Evolutionary conservation across 2,797 vertebrate genomes (phyloP).

Genomic region (Gorsachius magnificus): DNA sequence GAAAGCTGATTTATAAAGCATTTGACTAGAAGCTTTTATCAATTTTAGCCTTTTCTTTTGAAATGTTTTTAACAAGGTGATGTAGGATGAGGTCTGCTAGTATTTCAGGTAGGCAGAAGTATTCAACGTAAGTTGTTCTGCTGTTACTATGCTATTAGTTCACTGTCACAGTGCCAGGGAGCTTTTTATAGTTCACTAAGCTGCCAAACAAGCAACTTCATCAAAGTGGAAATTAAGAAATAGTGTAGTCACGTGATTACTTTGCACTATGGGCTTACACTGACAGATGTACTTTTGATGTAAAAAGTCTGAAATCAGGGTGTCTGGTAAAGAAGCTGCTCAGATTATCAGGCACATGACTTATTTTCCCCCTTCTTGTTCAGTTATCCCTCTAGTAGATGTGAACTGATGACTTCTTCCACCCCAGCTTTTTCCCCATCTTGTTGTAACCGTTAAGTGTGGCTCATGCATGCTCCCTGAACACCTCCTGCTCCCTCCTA

Average conservation of each 20-base stretch:
- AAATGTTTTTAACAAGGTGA: background rate
- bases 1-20: background rate
- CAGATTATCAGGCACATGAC: background rate
- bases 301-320: background rate
- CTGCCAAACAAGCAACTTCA: background rate
- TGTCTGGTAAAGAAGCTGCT: background rate
- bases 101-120: background rate
- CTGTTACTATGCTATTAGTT: background rate
- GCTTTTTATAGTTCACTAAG: background rate
- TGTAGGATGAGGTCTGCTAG: background rate
- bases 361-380: background rate
- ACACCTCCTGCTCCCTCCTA: background rate
- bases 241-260: background rate
- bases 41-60: background rate
- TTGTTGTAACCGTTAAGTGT: background rate
- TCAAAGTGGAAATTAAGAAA: background rate
- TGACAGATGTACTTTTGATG: background rate
- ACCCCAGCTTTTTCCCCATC: background rate
- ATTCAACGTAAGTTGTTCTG: background rate
- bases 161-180: background rate
- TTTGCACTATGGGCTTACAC: background rate
- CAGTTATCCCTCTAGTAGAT: background rate
- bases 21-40: background rate
- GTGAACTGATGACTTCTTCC: background rate
- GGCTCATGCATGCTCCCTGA: background rate